A percentile compares a stretch with the other conserved stretches of the same genome.
Evolutionary conservation across 2,888 invertebrate species (phyloP).

Genomic region (Oscheius sp.): DNA sequence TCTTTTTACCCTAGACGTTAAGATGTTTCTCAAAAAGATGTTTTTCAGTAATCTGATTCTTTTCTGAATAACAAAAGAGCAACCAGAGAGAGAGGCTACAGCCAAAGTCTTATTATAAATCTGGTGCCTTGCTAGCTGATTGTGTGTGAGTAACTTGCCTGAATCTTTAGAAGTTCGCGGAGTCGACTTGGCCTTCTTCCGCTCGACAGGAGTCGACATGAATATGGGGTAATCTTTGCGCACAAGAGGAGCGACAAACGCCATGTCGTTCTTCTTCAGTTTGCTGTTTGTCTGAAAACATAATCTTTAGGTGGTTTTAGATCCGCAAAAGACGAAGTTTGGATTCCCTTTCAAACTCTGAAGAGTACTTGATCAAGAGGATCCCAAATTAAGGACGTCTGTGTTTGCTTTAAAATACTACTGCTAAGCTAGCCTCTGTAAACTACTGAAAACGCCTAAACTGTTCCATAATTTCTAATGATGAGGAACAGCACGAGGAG

Average conservation of each 20-base stretch:
- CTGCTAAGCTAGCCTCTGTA: too few species aligned
- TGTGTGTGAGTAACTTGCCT: slow-evolving; percentile 2
- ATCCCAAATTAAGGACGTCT: neutral
- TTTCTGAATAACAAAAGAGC: too few species aligned
- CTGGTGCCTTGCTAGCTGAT: too few species aligned
- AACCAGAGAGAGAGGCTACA: too few species aligned
- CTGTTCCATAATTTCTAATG: slow-evolving; percentile 2
- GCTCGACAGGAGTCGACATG: slow-evolving; percentile 22
- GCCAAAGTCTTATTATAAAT: too few species aligned
- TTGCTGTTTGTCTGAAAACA: neutral
- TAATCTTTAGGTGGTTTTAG: neutral
- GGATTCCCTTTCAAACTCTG: neutral
- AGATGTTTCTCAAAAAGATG: too few species aligned
- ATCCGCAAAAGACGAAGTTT: too few species aligned
- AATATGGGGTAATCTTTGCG: slow-evolving; percentile 40
- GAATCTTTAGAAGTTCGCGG: slow-evolving; percentile 10
- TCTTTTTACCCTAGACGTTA: too few species aligned
- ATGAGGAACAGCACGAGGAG: neutral
- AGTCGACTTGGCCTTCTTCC: slow-evolving; percentile 14
- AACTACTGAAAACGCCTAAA: neutral
- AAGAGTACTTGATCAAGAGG: neutral
- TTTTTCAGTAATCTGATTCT: too few species aligned
- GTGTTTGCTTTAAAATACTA: neutral
- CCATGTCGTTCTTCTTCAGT: slow-evolving; percentile 36
- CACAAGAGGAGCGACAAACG: slow-evolving; percentile 40